Evolutionary conservation across 1,140 invertebrate species (phyloP), one percentile per base, ranked within the genome.

Genomic region (Vanessa atalanta): DNA sequence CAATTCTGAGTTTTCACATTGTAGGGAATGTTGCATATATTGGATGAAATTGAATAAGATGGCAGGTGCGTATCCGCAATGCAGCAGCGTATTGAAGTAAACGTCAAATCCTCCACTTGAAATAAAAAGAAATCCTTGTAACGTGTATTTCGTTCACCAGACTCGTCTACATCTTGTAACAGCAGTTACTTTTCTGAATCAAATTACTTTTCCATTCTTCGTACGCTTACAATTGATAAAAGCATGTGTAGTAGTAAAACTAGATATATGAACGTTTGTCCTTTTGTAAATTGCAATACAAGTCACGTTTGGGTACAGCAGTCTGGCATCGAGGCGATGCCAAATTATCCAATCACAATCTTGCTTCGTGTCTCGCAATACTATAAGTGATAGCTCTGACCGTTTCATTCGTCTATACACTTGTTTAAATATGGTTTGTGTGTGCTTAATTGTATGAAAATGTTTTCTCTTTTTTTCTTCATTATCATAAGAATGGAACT

Each of bases 291-390:
- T 57, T 57, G 6, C 55, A 26, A 57, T 57, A 57, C 55, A 26
- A 57, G 20, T 57, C 55, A 57, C 55, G 55, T 57, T 57, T 57
- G 20, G 55, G 55, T 23, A 57, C 55, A 57, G 20, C 55, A 55
- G 48, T 51, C 48, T 51, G 55, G 20, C 55, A 20, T 20, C 20
- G 20, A 57, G 23, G 20, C 55, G 23, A 57, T 57, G 20, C 55
- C 20, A 57, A 57, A 57, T 57, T 57, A 57, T 57, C 55, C 55
- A 57, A 57, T 57, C 55, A 16, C 55, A 57, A 26, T 26, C 55
- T 16, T 13, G 55, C 55, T 20, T 57, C 16, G 55, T 53, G n/a
- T 53, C 50, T 57, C 20, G 20, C 55, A 26, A 55, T 57, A 57
- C 55, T 57, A 43, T 43, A 43, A 57, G 9, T 14, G 55, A 57